A percentile compares a stretch with the other conserved stretches of the same genome.
Conservation (phyloP, 2,888 invertebrate species). For the Aphidoletes aphidimyza region DNA sequence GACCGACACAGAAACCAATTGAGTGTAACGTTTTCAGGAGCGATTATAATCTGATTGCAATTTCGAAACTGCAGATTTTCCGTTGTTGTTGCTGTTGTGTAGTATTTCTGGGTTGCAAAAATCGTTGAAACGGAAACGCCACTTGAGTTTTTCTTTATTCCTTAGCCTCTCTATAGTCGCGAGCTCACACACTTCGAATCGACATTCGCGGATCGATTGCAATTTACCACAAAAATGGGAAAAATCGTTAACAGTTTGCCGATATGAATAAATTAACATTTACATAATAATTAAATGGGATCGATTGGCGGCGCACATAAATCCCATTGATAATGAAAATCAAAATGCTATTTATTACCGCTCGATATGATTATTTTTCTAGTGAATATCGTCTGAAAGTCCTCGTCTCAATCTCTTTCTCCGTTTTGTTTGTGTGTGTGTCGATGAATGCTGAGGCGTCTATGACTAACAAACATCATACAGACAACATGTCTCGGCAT, state of each 20-base stretch:
- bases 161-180: too few species aligned
- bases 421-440: too few species aligned
- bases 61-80: neutral
- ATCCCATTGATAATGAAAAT: neutral
- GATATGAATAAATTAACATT: conserved; percentile 20
- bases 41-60: neutral
- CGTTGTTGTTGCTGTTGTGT: neutral
- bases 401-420: too few species aligned
- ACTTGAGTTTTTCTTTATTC: neutral
- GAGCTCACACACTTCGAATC: too few species aligned
- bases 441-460: neutral
- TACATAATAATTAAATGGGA: conserved; percentile 15
- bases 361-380: neutral
- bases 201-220: too few species aligned
- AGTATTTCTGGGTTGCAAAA: neutral
- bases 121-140: neutral
- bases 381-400: too few species aligned
- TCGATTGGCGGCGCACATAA: too few species aligned
- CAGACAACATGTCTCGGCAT: too few species aligned
- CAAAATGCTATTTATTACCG: neutral
- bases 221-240: too few species aligned
- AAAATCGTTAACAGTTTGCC: neutral
- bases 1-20: conserved; percentile 20
- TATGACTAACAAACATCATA: neutral
- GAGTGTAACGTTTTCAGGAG: neutral